Percentiles rank a stretch among this genome's conserved stretches.
These are phyloP conservation scores for Halcyon chelicuti DNA, from an alignment of 2,797 vertebrate genomes.

Conservation along the genomic window DNA sequence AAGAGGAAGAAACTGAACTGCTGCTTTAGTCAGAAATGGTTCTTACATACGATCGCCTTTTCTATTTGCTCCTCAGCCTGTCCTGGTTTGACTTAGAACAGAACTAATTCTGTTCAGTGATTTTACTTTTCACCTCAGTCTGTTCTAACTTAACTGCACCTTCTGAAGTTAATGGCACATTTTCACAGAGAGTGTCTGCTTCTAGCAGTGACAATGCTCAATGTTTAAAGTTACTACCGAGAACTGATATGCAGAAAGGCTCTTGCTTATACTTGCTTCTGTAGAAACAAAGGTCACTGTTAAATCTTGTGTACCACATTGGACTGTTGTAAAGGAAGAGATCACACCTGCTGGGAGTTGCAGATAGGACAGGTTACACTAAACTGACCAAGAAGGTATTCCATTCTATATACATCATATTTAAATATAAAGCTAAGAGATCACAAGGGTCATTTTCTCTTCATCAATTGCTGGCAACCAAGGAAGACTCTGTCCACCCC, in stretches of 20 bases:
- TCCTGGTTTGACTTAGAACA: not conserved
- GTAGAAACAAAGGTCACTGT: not conserved
- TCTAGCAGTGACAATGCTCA: not conserved
- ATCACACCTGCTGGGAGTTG: not conserved
- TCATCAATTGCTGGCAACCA: not conserved
- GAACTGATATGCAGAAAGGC: too few relatives aligned
- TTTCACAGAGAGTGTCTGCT: not conserved
- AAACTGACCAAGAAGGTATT: not conserved
- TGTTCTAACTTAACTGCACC: not conserved
- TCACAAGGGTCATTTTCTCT: not conserved
- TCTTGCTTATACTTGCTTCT: not conserved
- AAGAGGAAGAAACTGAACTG: not conserved
- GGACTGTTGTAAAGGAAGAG: not conserved
- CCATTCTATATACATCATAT: too few relatives aligned
- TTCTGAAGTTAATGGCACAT: not conserved
- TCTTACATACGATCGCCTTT: not conserved
- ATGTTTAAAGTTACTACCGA: too few relatives aligned
- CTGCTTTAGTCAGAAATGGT: not conserved
- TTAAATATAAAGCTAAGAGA: not conserved
- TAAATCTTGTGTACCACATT: not conserved
- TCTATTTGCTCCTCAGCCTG: not conserved
- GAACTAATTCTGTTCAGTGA: not conserved
- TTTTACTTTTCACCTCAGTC: not conserved
- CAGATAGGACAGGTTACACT: not conserved
- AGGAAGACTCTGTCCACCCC: not conserved